Evolutionary conservation across 2,113 vertebrate genomes (phyloP).

Genomic region (Vulpes lagopus): DNA sequence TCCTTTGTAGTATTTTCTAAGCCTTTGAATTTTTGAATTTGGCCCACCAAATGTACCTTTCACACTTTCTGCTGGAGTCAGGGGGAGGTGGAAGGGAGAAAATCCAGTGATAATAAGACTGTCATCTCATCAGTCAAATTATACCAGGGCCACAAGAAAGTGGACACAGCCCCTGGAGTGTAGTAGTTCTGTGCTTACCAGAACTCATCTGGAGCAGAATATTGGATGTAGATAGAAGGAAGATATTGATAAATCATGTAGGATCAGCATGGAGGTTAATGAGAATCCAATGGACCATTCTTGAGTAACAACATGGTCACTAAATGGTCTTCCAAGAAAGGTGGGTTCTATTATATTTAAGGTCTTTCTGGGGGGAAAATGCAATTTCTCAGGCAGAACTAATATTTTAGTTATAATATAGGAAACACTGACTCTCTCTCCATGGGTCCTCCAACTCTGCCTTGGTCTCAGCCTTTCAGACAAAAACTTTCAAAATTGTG

Average conservation of each 20-base stretch:
- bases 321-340: neutral
- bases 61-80: neutral
- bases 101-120: neutral
- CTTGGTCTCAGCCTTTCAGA: neutral
- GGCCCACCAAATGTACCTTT: neutral
- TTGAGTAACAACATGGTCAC: constrained; percentile 7
- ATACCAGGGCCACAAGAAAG: neutral
- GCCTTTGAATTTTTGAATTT: neutral
- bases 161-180: neutral
- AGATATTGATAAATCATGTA: neutral
- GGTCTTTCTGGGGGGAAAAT: neutral
- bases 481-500: neutral
- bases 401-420: neutral
- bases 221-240: neutral
- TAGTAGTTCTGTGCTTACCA: neutral
- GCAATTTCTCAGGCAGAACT: neutral
- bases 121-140: neutral
- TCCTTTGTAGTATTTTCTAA: neutral
- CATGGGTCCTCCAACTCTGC: neutral
- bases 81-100: neutral
- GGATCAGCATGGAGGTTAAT: neutral
- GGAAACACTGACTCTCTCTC: neutral
- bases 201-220: neutral
- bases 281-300: neutral
- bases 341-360: neutral